Base-by-base conservation (phyloP, 2,113 vertebrate species). In the Taurulus bubalis region DNA sequence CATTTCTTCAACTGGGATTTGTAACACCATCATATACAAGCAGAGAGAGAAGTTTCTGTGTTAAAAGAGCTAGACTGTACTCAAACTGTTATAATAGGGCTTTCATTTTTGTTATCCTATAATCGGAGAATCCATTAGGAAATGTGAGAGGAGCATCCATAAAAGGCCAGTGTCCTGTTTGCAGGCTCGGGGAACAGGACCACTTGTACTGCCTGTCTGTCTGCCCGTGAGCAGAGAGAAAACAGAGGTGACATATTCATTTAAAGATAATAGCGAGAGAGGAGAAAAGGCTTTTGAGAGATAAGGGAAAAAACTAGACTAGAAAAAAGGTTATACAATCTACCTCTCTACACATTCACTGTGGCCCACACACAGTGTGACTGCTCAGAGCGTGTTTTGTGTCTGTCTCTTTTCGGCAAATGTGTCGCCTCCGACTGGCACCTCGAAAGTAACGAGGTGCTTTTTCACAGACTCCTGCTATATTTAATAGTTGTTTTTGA, bases 121-220 rank as follows among this genome's bases (percentile, higher is more conserved):
- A 88, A 87, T 63, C 38, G 74, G 30, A 77, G 42, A 82, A 55
- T 76, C 62, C 86, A 84, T 90, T 77, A 79, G 84, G 79, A 66
- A 84, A 72, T 80, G 24, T 75, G 40, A 84, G 71, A 80, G 42
- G 68, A 82, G 74, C 76, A 69, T 73, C 71, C 53, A 71, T 70
- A 76, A 83, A 86, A 77, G 76, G 80, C 53, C 68, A 79, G 24
- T 86, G 85, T 87, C 79, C 69, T 30, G 45, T 53, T 73, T 76
- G 40, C 30, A 14, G 79, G 72, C 53, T 73, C 16, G 14, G 71
- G 75, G 56, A 86, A 67, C 73, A 83, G 66, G 42, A 78, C 73
- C 59, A 65, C 79, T 56, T 83, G 49, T 85, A 26, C 72, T 38
- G 28, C 30, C 26, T 62, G 53, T 68, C 51, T 72, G 56, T 63